Evolutionary conservation across 2,888 invertebrate genomes (phyloP).

Genomic region (Platycnemis pennipes): DNA sequence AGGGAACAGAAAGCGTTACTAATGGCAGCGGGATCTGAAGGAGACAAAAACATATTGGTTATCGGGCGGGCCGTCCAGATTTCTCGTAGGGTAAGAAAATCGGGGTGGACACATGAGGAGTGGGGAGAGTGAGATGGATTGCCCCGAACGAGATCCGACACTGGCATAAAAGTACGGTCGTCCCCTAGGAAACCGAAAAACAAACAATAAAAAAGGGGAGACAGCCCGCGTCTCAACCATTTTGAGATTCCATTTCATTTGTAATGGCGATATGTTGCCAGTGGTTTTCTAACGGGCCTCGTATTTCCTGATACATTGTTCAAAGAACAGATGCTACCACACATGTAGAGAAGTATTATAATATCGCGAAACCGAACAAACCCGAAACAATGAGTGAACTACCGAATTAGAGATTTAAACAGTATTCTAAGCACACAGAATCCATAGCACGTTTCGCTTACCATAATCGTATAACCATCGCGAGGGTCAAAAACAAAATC

Average conservation of each 20-base stretch:
- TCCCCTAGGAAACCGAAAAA: slow-evolving; percentile 53
- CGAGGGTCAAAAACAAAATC: too few species aligned
- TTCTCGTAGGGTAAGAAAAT: slow-evolving; percentile 52
- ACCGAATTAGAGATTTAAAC: too few species aligned
- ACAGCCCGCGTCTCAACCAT: slow-evolving; percentile 33
- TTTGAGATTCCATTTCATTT: slow-evolving; percentile 54
- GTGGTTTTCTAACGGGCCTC: not conserved
- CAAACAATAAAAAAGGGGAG: slow-evolving; percentile 59
- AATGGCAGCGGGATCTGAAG: slow-evolving; percentile 61
- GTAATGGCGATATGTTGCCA: slow-evolving; percentile 50
- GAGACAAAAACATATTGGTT: slow-evolving; percentile 68
- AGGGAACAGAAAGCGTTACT: slow-evolving; percentile 41
- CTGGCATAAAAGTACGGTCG: slow-evolving; percentile 56
- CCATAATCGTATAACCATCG: too few species aligned
- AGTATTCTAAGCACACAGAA: too few species aligned
- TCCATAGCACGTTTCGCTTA: too few species aligned
- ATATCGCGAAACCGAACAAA: too few species aligned
- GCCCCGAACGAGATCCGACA: slow-evolving; percentile 55
- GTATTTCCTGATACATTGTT: not conserved
- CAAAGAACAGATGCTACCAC: not conserved
- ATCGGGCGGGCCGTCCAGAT: slow-evolving; percentile 60
- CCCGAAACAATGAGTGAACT: too few species aligned
- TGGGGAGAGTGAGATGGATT: slow-evolving; percentile 63
- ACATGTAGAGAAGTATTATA: not conserved
- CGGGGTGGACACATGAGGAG: slow-evolving; percentile 59